These are phyloP conservation scores for Drosophila buzzatii DNA, from an alignment of 2,888 invertebrate genomes.

Conservation along the genomic window DNA sequence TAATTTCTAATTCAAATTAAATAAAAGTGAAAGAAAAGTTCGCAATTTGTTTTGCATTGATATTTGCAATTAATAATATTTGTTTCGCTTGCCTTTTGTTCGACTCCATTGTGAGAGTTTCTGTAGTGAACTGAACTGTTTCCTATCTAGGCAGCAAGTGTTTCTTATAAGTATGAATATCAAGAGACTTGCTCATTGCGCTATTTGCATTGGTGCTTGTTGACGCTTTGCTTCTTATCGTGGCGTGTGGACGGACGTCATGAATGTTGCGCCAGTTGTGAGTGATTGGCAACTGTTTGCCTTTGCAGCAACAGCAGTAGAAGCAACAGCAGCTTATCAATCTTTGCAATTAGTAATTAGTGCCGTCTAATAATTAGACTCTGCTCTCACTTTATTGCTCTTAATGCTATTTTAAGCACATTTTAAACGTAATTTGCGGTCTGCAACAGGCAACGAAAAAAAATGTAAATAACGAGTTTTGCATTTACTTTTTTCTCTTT, in stretches of 20 bases:
- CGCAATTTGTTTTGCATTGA: neutral
- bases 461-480: constrained; percentile 45
- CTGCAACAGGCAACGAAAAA: constrained; percentile 1
- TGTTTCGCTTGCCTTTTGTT: constrained; percentile 48
- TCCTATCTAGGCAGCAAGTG: constrained; percentile 7
- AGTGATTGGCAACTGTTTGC: constrained; percentile 3
- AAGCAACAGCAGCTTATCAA: constrained; percentile 41
- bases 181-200: constrained; percentile 17
- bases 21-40: neutral
- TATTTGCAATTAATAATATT: neutral
- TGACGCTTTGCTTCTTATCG: constrained; percentile 30
- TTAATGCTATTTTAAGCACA: constrained; percentile 18
- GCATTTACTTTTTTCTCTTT: constrained; percentile 17
- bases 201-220: constrained; percentile 38
- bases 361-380: neutral
- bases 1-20: too few species aligned
- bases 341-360: constrained; percentile 9
- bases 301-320: constrained; percentile 16
- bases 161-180: constrained; percentile 23
- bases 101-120: constrained; percentile 35
- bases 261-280: constrained; percentile 29
- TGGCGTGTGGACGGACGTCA: constrained; percentile 19
- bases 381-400: neutral
- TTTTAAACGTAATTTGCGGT: constrained; percentile 25
- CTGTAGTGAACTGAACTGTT: constrained; percentile 27